Evolutionary conservation across 1,140 invertebrate species (phyloP).

Genomic region (Zaprionus nigranus): DNA sequence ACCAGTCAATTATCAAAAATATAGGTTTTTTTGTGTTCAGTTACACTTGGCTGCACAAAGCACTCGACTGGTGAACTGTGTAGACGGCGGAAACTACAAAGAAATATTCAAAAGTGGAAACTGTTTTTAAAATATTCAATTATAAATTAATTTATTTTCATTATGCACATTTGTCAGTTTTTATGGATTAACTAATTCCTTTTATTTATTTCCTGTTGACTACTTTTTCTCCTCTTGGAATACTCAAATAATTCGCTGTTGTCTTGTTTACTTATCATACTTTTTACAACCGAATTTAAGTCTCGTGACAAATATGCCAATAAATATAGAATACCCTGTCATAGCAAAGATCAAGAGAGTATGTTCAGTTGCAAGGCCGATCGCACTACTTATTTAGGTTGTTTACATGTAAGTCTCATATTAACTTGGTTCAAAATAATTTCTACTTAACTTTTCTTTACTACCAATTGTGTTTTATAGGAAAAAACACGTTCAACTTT

Average conservation of each 20-base stretch:
- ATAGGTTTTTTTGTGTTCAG: conserved; percentile 23
- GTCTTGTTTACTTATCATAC: conserved; percentile 13
- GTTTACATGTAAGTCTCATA: too few relatives aligned
- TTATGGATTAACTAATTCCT: conserved; percentile 20
- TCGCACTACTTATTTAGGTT: too few relatives aligned
- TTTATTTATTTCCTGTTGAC: conserved; percentile 18
- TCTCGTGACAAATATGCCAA: conserved; percentile 20
- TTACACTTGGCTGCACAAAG: conserved; percentile 44
- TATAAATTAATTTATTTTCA: not conserved
- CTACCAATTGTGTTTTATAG: too few relatives aligned
- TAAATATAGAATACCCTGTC: conserved; percentile 5
- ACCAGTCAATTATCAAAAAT: conserved; percentile 28
- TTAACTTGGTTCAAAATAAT: too few relatives aligned
- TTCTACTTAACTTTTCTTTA: not conserved
- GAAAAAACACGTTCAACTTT: too few relatives aligned
- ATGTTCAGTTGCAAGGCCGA: not conserved
- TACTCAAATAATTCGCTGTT: conserved; percentile 5
- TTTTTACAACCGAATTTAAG: conserved; percentile 2
- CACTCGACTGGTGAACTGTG: not conserved
- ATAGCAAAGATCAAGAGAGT: not conserved
- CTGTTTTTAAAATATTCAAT: conserved; percentile 14
- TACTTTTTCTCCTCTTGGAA: conserved; percentile 8
- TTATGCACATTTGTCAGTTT: not conserved
- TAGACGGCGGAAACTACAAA: conserved; percentile 46
- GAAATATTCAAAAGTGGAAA: conserved; percentile 23